Evolutionary conservation across 2,797 vertebrate genomes (phyloP).

Genomic region (Lateolabrax maculatus): DNA sequence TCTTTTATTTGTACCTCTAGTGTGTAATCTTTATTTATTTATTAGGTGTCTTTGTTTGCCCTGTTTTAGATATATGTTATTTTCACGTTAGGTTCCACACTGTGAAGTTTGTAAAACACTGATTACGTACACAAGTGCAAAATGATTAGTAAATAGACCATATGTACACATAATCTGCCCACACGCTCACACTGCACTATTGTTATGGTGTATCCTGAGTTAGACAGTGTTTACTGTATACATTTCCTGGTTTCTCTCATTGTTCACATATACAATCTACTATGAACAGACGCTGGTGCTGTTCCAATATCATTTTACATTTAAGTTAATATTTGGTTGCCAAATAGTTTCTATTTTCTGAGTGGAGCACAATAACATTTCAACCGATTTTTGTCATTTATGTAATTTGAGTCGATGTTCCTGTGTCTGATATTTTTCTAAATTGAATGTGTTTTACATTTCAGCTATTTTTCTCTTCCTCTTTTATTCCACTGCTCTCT

Average conservation of each 20-base stretch:
- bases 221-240: neutral
- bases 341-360: constrained; percentile 37
- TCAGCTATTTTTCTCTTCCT: neutral
- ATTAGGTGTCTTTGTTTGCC: neutral
- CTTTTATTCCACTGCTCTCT: neutral
- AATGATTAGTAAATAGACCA: neutral
- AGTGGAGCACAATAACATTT: constrained; percentile 18
- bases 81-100: neutral
- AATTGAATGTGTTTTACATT: constrained; percentile 10
- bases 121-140: neutral
- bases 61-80: neutral
- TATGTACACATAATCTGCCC: neutral
- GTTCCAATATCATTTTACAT: constrained; percentile 30
- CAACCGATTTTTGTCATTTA: constrained; percentile 25
- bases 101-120: neutral
- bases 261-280: constrained; percentile 18
- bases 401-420: constrained; percentile 37
- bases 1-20: neutral
- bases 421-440: constrained; percentile 9
- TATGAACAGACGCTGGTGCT: neutral
- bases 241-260: neutral
- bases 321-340: constrained; percentile 27
- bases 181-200: neutral
- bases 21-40: neutral
- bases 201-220: neutral